Conservation (phyloP, 2,888 invertebrate genomes). For the Hydrotaea diabolus region DNA sequence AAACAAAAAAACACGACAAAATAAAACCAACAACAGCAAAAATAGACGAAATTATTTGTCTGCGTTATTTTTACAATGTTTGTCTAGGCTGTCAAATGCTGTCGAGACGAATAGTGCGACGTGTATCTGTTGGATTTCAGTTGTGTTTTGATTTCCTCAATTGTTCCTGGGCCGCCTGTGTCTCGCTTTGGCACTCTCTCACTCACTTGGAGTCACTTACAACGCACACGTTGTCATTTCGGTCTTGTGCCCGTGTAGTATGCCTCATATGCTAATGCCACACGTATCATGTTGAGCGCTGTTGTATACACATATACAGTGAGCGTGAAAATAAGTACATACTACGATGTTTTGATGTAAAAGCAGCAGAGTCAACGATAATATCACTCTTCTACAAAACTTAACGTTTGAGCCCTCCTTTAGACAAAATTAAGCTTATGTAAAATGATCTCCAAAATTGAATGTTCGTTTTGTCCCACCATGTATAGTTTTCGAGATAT, state of each 20-base stretch:
- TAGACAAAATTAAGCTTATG: too few species aligned
- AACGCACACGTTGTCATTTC: neutral
- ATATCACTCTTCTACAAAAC: too few species aligned
- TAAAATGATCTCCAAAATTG: too few species aligned
- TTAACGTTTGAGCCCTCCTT: too few species aligned
- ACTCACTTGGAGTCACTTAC: slow-evolving; percentile 18
- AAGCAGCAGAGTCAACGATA: too few species aligned
- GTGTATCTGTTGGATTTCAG: slow-evolving; percentile 20
- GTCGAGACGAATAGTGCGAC: neutral
- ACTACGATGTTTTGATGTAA: neutral
- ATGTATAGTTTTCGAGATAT: too few species aligned
- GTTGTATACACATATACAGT: too few species aligned
- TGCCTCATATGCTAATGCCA: slow-evolving; percentile 8
- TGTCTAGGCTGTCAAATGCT: slow-evolving; percentile 24
- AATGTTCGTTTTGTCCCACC: too few species aligned
- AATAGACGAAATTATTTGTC: slow-evolving; percentile 54
- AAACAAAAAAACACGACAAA: neutral
- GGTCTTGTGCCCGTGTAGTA: neutral
- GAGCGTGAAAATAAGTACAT: neutral
- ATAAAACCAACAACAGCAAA: slow-evolving; percentile 8
- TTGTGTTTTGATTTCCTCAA: slow-evolving; percentile 36
- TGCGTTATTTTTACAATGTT: slow-evolving; percentile 43
- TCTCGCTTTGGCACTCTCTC: slow-evolving; percentile 15
- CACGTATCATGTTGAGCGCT: too few species aligned
- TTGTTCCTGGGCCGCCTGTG: slow-evolving; percentile 20